Evolutionary conservation across 2,797 vertebrate genomes (phyloP).

Genomic region (Molossus molossus): DNA sequence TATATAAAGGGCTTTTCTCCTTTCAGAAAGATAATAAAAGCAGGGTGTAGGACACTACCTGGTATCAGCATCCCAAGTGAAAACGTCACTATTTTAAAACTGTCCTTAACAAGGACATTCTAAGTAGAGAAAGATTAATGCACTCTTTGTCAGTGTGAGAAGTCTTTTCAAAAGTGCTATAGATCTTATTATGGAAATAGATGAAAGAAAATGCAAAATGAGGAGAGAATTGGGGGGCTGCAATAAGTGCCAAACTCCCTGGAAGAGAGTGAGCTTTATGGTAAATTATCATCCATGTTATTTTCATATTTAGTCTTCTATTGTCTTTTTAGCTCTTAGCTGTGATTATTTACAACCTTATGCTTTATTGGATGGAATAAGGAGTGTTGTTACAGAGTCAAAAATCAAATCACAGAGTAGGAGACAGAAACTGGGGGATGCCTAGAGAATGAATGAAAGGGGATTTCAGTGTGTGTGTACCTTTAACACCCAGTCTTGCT

Average conservation of each 20-base stretch:
- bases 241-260: background rate
- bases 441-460: background rate
- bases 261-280: conserved; percentile 66
- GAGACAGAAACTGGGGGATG: background rate
- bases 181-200: conserved; percentile 65
- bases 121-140: conserved; percentile 55
- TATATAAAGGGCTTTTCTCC: conserved; percentile 64
- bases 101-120: conserved; percentile 58
- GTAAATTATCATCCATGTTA: conserved; percentile 62
- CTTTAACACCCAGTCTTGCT: background rate
- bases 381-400: conserved; percentile 57
- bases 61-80: background rate
- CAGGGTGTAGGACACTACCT: conserved; percentile 61
- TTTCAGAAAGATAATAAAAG: conserved; percentile 76
- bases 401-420: conserved; percentile 37
- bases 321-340: conserved; percentile 53
- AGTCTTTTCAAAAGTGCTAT: conserved; percentile 75
- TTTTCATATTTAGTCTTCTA: conserved; percentile 65
- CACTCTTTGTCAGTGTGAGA: conserved; percentile 50
- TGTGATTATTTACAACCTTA: conserved; percentile 70
- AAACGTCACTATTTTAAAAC: conserved; percentile 75
- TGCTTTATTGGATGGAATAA: conserved; percentile 56
- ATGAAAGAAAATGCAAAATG: conserved; percentile 69
- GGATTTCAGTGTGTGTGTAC: background rate
- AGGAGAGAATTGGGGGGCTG: background rate